Evolutionary conservation across 2,797 vertebrate species (phyloP), one percentile per base, ranked within the genome.

Genomic region (Mycteria americana): DNA sequence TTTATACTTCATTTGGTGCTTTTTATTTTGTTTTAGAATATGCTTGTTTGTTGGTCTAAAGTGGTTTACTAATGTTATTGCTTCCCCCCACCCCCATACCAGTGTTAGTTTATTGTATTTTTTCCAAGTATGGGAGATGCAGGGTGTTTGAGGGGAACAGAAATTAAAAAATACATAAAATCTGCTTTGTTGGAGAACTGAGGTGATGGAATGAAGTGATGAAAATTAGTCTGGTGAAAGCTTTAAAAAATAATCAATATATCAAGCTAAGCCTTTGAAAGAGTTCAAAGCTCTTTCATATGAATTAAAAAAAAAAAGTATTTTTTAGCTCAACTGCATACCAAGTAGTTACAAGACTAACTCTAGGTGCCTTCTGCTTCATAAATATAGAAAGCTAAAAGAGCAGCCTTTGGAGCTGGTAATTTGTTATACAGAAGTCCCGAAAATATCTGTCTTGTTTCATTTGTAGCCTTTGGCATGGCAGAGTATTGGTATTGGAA

Each of bases 401-500:
- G 48, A 80, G 51, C 67, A 94, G 46, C 64, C 46, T 88, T 92
- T 95, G 60, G 89, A 93, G 65, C 80, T 95, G 76, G 65, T 90
- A 93, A 92, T 95, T 91, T 85, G 85, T 95, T 96, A 37, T 46
- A 85, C 96, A 89, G 81, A 97, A 97, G 90, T 87, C 77, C 88
- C 53, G 81, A 96, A 97, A 98, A 95, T 89, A 91, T 35, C 93
- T 83, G 35, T 82, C 85, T 92, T 94, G 93, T 96, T 97, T 95
- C 35, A 68, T 89, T 95, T 98, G 96, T 97, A 94, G 93, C 81
- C 80, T 93, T 97, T 98, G 98, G 95, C 97, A 75, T 70, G 23
- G 33, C 63, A 27, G 43, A 87, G 6, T 97, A 76, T 97, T 98
- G 80, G 93, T 95, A 46, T 92, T 98, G 96, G 97, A 97, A 97